Conservation (phyloP, 1,140 invertebrate genomes). For the Drosophila bocqueti region DNA sequence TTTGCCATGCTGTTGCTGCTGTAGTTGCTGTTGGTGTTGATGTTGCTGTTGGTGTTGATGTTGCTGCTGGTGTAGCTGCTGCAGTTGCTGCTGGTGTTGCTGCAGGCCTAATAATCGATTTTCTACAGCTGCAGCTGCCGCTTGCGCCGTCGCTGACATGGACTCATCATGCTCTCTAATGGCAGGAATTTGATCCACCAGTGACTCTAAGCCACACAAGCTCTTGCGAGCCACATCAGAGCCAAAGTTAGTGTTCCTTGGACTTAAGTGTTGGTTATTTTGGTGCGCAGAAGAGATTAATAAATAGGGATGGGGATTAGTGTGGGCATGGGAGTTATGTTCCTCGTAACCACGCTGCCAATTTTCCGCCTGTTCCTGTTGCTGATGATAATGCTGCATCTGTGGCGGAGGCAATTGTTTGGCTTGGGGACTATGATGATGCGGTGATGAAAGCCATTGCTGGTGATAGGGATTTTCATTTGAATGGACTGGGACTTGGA, state of each 20-base stretch:
- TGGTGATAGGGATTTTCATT: slow-evolving; percentile 62
- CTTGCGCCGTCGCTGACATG: slow-evolving; percentile 44
- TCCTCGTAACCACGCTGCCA: slow-evolving; percentile 61
- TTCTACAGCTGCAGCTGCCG: slow-evolving; percentile 70
- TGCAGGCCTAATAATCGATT: slow-evolving; percentile 61
- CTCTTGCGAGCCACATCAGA: slow-evolving; percentile 94
- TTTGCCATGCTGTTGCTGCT: slow-evolving; percentile 12
- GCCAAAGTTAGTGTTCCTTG: slow-evolving; percentile 75
- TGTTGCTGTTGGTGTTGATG: slow-evolving; percentile 38
- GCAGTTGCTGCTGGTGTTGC: slow-evolving; percentile 42
- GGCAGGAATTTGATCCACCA: slow-evolving; percentile 96
- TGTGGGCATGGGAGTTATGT: slow-evolving; percentile 10
- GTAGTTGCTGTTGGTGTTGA: slow-evolving; percentile 27
- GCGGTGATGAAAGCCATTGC: slow-evolving; percentile 56
- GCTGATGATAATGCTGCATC: slow-evolving; percentile 43
- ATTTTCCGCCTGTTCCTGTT: slow-evolving; percentile 34
- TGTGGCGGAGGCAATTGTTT: slow-evolving; percentile 60
- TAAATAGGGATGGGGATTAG: slow-evolving; percentile 41
- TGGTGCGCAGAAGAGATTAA: slow-evolving; percentile 57
- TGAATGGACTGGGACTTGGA: slow-evolving; percentile 16
- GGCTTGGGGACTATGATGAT: slow-evolving; percentile 69
- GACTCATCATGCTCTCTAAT: slow-evolving; percentile 88
- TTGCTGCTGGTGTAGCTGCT: slow-evolving; percentile 36
- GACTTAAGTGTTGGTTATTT: slow-evolving; percentile 40
- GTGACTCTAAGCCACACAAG: slow-evolving; percentile 94